phyloP scores from a whole-genome alignment of 2,113 vertebrate species.

The Cyprinodon brontotheroides region DNA sequence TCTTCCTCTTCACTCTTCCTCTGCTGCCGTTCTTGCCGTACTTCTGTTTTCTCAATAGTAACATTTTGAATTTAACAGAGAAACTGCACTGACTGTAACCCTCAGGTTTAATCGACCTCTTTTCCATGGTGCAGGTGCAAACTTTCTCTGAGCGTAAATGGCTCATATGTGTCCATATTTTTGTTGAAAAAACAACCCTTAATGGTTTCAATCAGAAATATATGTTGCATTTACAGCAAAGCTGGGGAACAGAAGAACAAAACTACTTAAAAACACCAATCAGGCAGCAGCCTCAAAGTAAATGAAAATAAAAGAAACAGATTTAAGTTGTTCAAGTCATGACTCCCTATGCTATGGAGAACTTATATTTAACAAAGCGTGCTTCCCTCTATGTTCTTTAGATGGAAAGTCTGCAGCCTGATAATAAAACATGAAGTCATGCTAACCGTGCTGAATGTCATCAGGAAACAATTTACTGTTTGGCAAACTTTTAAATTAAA shows the following conservation, averaged over 20 bases:
- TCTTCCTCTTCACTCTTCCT: not conserved
- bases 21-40: not conserved
- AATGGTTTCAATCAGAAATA: not conserved
- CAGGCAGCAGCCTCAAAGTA: not conserved
- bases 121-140: not conserved
- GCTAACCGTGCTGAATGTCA: too few relatives aligned
- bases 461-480: too few relatives aligned
- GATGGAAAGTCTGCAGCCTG: too few relatives aligned
- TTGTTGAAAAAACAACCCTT: not conserved
- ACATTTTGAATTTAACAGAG: not conserved
- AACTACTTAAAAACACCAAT: not conserved
- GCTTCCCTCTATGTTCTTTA: too few relatives aligned
- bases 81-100: not conserved
- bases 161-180: not conserved
- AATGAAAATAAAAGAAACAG: too few relatives aligned
- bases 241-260: not conserved
- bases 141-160: not conserved
- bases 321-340: too few relatives aligned
- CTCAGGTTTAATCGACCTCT: not conserved
- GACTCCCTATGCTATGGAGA: too few relatives aligned
- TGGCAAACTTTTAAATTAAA: too few relatives aligned
- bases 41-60: not conserved
- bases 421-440: too few relatives aligned
- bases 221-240: not conserved
- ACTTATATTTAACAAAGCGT: too few relatives aligned